phyloP scores from a whole-genome alignment of 2,797 vertebrate genomes.

The Ctenopoma kingsleyae region DNA sequence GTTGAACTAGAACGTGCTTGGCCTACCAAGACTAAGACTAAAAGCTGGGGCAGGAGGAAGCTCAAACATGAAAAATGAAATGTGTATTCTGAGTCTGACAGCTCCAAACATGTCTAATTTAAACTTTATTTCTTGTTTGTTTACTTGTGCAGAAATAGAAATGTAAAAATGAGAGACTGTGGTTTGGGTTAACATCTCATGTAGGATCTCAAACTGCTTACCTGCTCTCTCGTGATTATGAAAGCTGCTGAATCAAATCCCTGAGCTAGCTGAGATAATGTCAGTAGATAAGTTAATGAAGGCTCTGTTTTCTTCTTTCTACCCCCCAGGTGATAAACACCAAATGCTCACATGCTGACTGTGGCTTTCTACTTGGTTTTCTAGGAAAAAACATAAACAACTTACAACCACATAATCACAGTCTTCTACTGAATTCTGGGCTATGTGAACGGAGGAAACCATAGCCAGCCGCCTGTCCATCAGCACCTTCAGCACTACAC shows the following conservation, averaged over 20 bases:
- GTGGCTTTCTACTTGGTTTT: conserved; percentile 18
- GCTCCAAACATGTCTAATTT: conserved; percentile 32
- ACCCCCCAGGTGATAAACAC: neutral
- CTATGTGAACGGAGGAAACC: conserved; percentile 19
- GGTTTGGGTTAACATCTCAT: neutral
- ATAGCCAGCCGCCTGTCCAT: conserved; percentile 39
- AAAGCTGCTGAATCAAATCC: conserved; percentile 13
- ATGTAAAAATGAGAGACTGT: conserved; percentile 23
- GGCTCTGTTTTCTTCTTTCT: neutral
- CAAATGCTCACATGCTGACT: neutral
- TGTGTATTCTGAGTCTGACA: neutral
- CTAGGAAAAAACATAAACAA: conserved; percentile 17
- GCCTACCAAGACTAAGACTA: neutral
- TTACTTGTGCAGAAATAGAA: conserved; percentile 49
- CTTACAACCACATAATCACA: conserved; percentile 3
- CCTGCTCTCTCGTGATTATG: neutral
- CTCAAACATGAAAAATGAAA: neutral
- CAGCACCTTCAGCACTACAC: conserved; percentile 18
- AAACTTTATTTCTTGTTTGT: conserved; percentile 40
- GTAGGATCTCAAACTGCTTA: neutral
- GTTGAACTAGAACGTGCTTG: neutral
- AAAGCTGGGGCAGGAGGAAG: neutral
- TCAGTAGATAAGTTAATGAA: neutral
- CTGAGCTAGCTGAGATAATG: neutral
- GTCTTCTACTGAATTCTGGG: conserved; percentile 5